Evolutionary conservation across 2,797 vertebrate genomes (phyloP).

Genomic region (Cyclura pinguis): DNA sequence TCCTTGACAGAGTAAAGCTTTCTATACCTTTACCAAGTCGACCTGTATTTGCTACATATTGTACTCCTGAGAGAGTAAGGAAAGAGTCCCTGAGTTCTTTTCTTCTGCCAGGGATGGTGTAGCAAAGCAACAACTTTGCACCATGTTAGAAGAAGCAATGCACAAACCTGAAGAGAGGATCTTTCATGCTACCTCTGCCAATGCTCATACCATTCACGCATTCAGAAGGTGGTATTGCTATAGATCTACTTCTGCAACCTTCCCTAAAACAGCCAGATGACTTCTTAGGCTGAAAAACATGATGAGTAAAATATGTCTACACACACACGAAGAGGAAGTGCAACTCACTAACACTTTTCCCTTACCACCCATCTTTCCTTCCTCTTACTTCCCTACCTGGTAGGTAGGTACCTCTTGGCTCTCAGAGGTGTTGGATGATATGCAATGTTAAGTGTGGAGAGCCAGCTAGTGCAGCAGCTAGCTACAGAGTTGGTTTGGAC

Average conservation of each 20-base stretch:
- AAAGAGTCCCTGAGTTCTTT: neutral
- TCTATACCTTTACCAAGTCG: neutral
- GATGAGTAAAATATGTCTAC: neutral
- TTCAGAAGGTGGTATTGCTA: neutral
- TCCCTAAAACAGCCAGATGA: neutral
- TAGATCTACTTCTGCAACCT: neutral
- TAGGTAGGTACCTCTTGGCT: neutral
- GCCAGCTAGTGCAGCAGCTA: neutral
- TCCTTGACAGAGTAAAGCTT: neutral
- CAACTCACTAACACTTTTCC: neutral
- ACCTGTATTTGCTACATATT: neutral
- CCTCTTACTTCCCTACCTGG: neutral
- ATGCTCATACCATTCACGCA: neutral
- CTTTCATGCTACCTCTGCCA: neutral
- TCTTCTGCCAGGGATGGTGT: neutral
- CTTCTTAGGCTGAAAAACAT: neutral
- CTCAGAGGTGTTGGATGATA: neutral
- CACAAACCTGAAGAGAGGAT: neutral
- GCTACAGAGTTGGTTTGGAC: neutral
- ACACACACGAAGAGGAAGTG: neutral
- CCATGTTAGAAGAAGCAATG: neutral
- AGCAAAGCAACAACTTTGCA: neutral
- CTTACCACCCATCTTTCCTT: neutral
- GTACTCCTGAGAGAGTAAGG: neutral
- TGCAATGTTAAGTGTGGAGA: neutral